phyloP scores from a whole-genome alignment of 2,113 vertebrate genomes.

The Rhabdornis inornatus region DNA sequence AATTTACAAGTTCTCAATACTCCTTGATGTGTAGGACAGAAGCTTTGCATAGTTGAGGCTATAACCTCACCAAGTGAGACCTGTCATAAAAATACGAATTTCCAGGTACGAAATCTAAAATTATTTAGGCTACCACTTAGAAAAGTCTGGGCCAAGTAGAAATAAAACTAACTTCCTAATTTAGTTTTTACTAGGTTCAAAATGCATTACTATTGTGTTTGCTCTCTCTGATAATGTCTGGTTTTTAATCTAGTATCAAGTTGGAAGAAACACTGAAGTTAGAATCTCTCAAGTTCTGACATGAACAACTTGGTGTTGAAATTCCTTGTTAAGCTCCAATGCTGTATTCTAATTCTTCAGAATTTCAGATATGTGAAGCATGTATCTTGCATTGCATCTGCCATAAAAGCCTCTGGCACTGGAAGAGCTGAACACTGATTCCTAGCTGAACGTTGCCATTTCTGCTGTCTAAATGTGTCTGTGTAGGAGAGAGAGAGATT shows the following conservation, averaged over 20 bases:
- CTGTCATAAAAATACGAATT: background rate
- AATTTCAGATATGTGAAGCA: background rate
- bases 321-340: background rate
- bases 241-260: background rate
- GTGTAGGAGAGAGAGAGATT: background rate
- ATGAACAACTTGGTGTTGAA: background rate
- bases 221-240: background rate
- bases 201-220: background rate
- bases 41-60: background rate
- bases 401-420: background rate
- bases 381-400: background rate
- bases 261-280: background rate
- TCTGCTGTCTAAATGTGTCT: background rate
- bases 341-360: background rate
- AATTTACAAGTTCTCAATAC: background rate
- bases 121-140: background rate
- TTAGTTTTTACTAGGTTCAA: background rate
- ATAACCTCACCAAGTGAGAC: background rate
- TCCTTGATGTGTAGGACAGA: background rate
- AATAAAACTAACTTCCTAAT: background rate
- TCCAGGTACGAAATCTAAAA: background rate
- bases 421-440: background rate
- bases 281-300: background rate
- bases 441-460: background rate
- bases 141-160: background rate